Conservation (phyloP, 2,113 vertebrate species). For the Amazona vittata region DNA sequence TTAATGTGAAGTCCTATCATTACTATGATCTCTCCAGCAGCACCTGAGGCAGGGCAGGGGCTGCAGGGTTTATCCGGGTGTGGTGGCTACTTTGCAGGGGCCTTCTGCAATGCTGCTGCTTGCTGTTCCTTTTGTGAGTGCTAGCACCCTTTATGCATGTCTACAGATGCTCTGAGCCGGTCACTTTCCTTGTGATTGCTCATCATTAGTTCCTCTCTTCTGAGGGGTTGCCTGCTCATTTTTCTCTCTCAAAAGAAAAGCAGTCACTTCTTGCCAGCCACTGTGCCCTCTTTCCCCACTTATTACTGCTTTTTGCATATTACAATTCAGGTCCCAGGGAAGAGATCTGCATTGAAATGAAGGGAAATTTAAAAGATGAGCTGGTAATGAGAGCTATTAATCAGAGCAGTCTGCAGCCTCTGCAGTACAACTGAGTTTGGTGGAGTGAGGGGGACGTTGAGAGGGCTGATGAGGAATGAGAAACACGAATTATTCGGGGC, state of each 20-base stretch:
- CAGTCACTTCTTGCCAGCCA: background rate
- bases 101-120: background rate
- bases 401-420: slow-evolving; percentile 2
- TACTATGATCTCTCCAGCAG: background rate
- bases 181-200: background rate
- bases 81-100: fast-evolving
- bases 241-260: background rate
- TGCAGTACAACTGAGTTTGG: background rate
- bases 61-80: background rate
- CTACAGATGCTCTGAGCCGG: background rate
- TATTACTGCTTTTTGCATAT: background rate
- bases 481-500: background rate
- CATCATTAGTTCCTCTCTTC: background rate
- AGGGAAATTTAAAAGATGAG: slow-evolving; percentile 35
- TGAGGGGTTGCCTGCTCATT: background rate
- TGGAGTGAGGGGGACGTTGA: background rate
- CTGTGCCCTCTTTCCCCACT: background rate
- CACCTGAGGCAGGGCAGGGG: background rate
- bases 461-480: slow-evolving; percentile 14
- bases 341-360: slow-evolving; percentile 33
- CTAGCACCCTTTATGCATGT: background rate
- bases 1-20: background rate
- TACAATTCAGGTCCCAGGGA: background rate
- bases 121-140: background rate
- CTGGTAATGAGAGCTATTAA: slow-evolving; percentile 50